Evolutionary conservation across 2,888 invertebrate genomes (phyloP), one percentile per base, ranked within the genome.

Genomic region (Aspidiotus destructor): DNA sequence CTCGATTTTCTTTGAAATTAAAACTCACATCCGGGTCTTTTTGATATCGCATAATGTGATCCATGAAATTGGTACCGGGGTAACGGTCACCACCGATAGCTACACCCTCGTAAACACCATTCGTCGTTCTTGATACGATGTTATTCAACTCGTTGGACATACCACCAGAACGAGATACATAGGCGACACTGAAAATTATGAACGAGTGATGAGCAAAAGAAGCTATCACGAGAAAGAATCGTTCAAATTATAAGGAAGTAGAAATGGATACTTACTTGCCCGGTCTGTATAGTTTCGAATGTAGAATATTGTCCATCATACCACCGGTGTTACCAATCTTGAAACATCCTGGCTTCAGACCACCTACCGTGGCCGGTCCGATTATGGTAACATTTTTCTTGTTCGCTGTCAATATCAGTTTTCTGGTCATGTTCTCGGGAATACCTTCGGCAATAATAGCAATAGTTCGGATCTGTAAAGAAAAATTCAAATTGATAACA

Each of bases 101-200:
- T 8, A 99, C 91, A 6, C 99, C 99, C 77, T 99, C 99, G 74
- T 89, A 88, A 0, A 97, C 98, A 7, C 98, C 98, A 79, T 99
- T 92, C 0, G 99, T 95, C 67, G 95, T 88, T 75, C 96, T 92
- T 0, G 95, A 91, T 71, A 99, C 84, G 62, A 99, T 96, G 78
- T 99, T 99, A 81, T 99, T 99, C 71, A 99, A 80, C 77, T 99
- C 99, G 78, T 99, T 99, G 62, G 96, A 97, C 99, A 99, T 99
- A 9, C 99, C 99, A 42, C 99, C 99, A 0, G 97, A 98, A 40
- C 72, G 70, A n/a, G 72, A 72, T n/a, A 99, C 98, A 77, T 99
- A 99, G 0, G 97, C 97, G 67, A 98, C 94, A 76, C 96, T 92
- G 77, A 2, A 79, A 77, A 40, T 8, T 15, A 48, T 40, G 13